A percentile compares a stretch with the other conserved stretches of the same genome.
Conservation (phyloP, 2,113 vertebrate genomes). For the Penelope pileata region DNA sequence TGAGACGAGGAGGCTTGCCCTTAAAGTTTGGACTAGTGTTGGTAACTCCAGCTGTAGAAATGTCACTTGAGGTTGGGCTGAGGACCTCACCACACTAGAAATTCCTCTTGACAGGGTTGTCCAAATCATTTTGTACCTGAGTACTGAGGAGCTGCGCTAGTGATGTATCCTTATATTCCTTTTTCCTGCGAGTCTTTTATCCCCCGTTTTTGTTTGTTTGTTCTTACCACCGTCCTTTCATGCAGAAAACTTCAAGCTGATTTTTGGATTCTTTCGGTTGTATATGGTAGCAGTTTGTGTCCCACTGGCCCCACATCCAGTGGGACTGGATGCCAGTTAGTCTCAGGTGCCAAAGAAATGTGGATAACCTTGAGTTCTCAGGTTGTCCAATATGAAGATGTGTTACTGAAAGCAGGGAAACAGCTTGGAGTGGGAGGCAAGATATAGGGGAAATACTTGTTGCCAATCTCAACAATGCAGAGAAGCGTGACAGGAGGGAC, state of each 20-base stretch:
- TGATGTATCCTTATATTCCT: neutral
- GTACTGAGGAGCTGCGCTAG: neutral
- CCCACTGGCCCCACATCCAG: neutral
- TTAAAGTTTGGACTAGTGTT: neutral
- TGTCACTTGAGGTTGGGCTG: neutral
- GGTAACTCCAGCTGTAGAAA: neutral
- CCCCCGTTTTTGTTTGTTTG: rapidly evolving
- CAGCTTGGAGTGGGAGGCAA: neutral
- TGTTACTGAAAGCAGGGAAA: neutral
- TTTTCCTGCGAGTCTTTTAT: neutral
- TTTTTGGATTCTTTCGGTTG: neutral
- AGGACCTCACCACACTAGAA: neutral
- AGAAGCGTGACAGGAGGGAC: neutral
- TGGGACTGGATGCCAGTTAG: neutral
- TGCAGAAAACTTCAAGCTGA: neutral
- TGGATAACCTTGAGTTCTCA: neutral
- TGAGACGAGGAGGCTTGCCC: neutral
- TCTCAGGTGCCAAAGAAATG: neutral
- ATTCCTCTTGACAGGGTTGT: neutral
- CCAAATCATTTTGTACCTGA: neutral
- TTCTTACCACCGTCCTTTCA: neutral
- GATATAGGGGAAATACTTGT: neutral
- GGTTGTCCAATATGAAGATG: neutral
- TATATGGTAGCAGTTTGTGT: neutral
- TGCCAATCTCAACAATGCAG: neutral